Conservation (phyloP, 1,140 invertebrate species). For the Anoplolepis gracilipes region DNA sequence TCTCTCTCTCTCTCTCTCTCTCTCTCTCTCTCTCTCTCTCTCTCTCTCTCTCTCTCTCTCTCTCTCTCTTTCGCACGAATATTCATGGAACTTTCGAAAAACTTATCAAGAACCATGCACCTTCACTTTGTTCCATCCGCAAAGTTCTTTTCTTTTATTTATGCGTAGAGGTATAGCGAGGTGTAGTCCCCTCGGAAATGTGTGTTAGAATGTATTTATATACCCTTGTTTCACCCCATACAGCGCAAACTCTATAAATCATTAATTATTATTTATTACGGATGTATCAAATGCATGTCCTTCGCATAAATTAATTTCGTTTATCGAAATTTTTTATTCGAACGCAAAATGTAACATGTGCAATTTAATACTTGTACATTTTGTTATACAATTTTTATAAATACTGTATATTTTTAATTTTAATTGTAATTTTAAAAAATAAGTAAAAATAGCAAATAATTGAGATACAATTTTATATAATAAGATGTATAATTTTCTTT, state of each 20-base stretch:
- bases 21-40: neutral
- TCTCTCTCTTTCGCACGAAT: constrained; percentile 30
- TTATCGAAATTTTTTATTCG: neutral
- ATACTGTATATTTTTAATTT: no score
- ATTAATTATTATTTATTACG: neutral
- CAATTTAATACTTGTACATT: neutral
- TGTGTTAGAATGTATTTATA: constrained; percentile 8
- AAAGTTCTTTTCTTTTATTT: constrained; percentile 50
- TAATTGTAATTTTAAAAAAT: neutral
- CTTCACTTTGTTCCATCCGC: constrained; percentile 3
- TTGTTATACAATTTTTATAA: neutral
- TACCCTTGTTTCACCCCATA: no score
- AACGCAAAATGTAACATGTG: neutral
- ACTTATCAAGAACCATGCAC: constrained; percentile 60
- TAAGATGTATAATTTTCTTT: neutral
- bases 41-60: neutral
- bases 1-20: neutral
- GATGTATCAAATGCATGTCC: neutral
- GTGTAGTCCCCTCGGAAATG: no score
- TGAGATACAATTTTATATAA: no score
- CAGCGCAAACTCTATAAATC: neutral
- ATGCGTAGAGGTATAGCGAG: constrained; percentile 1
- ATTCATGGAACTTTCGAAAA: constrained; percentile 66
- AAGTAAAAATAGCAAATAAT: neutral
- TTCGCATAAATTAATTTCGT: neutral